Evolutionary conservation across 1,140 invertebrate species (phyloP), one percentile per base, ranked within the genome.

Genomic region (Brachionus manjavacas): DNA sequence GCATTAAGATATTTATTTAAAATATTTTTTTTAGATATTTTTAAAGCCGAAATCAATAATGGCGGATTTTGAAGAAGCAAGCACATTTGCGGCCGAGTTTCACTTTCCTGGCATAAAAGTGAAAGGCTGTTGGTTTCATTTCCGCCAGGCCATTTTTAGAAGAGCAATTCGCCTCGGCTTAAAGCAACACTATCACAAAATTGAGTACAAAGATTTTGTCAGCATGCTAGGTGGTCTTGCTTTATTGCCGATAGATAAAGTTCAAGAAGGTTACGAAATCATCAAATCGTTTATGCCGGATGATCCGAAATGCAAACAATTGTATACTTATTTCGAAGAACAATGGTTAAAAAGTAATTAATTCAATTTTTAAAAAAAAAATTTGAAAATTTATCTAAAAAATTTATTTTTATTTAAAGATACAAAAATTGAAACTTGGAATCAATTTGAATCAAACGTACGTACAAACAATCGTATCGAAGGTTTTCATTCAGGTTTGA

Each of bases 61-160:
- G 72, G 72, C 72, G 6, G 41, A 76, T 46, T 76, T 76, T 46
- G 72, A 76, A 76, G 46, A 23, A 12, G 72, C 72, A 16, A 76
- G 41, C 43, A 46, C n/a, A 20, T 46, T 46, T 1, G 41, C 72
- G 9, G 39, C 39, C 16, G 16, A 20, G 9, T 76, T 31, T 28
- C 39, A 76, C 25, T 76, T 76, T 46, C 72, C 72, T 8, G 46
- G 14, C 23, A 14, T 49, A 11, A 76, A 23, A 46, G 8, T 76
- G 23, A 46, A 76, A 46, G 72, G 72, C 20, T 68, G 64, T 68
- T 68, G 64, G 64, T 68, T 68, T 25, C 64, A 68, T 28, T 68
- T 68, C 28, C 64, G 72, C 12, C 72, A 76, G 46, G 72, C 72
- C 20, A 14, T 76, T 23, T 76, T 76, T 49, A 16, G 72, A 49